These are phyloP conservation scores for Merops nubicus DNA, from an alignment of 2,113 vertebrate species.

Conservation along the genomic window DNA sequence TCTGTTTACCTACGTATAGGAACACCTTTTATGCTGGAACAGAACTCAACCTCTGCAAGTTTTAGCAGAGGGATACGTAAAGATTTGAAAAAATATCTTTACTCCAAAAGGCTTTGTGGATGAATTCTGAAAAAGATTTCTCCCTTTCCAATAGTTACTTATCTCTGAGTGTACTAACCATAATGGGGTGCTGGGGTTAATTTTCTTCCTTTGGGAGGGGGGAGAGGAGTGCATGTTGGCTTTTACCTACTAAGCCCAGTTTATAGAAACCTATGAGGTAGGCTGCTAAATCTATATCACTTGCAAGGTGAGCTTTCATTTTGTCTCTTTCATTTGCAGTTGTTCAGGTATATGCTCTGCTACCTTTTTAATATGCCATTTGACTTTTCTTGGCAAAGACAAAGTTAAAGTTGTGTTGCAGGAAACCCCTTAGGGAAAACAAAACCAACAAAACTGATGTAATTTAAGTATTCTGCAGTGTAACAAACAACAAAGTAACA, in stretches of 20 bases:
- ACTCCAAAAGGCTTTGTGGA: neutral
- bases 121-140: neutral
- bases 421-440: neutral
- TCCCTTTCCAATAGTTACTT: neutral
- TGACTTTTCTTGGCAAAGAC: conserved; percentile 25
- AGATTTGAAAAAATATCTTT: neutral
- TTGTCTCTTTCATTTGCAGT: neutral
- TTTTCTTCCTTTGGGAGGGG: neutral
- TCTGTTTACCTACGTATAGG: neutral
- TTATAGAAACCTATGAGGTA: no score
- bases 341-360: neutral
- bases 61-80: neutral
- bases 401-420: neutral
- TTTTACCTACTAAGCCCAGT: neutral
- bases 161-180: neutral
- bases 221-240: neutral
- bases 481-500: neutral
- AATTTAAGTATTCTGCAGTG: neutral
- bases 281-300: neutral
- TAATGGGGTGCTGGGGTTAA: neutral
- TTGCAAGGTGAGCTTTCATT: neutral
- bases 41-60: neutral
- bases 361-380: neutral
- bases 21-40: neutral
- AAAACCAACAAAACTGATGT: neutral